These are phyloP conservation scores for Darevskia mixta DNA, from an alignment of 2,797 vertebrate species.

Conservation along the genomic window DNA sequence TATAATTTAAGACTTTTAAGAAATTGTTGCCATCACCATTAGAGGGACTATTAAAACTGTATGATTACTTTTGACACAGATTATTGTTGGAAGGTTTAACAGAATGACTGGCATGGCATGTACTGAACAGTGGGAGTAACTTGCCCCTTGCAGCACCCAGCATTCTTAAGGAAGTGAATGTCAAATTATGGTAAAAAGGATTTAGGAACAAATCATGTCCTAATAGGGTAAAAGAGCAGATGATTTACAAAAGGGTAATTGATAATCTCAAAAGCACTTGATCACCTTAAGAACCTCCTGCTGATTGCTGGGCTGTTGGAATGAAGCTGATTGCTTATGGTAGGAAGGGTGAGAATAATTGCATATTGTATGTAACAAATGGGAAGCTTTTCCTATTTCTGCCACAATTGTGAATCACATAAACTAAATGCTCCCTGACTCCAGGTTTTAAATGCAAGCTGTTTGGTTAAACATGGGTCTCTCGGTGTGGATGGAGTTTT, in stretches of 20 bases:
- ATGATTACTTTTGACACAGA: not conserved
- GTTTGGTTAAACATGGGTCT: not conserved
- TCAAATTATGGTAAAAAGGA: not conserved
- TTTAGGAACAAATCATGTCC: not conserved
- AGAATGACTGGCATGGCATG: not conserved
- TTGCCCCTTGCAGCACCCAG: not conserved
- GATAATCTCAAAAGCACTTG: not conserved
- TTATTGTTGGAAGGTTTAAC: not conserved
- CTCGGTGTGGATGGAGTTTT: conserved; percentile 15
- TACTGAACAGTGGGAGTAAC: not conserved
- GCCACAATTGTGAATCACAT: not conserved
- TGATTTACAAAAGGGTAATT: conserved; percentile 17
- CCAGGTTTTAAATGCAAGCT: conserved; percentile 10
- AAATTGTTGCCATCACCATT: not conserved
- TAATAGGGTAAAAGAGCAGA: not conserved
- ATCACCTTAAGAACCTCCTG: not conserved
- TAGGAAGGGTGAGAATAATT: not conserved
- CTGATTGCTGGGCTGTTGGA: not conserved
- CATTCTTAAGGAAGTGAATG: not conserved
- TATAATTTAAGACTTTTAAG: conserved; percentile 1
- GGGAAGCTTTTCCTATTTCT: conserved; percentile 10
- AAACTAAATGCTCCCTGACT: conserved; percentile 12
- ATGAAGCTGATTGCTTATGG: not conserved
- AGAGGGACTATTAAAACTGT: not conserved
- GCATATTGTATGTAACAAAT: not conserved